phyloP scores from a whole-genome alignment of 2,113 vertebrate species.

The Shinisaurus crocodilurus region DNA sequence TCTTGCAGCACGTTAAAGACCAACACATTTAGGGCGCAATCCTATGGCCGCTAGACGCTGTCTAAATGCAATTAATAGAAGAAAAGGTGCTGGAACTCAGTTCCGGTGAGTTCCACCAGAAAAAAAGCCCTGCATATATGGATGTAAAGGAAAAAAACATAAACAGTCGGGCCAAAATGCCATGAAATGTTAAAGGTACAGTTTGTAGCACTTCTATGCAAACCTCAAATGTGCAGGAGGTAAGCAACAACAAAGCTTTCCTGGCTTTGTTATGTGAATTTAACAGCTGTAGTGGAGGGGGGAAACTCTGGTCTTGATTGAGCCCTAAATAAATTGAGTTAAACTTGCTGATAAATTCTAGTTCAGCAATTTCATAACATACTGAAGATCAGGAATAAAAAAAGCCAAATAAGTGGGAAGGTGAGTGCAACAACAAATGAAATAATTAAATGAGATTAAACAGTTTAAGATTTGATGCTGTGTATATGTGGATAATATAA shows the following conservation, averaged over 20 bases:
- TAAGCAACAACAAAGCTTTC: neutral
- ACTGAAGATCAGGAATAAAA: conserved; percentile 38
- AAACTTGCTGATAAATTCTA: neutral
- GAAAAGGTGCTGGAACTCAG: too few relatives aligned
- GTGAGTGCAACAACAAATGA: conserved; percentile 51
- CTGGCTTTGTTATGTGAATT: neutral
- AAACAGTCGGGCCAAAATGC: neutral
- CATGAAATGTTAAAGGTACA: neutral
- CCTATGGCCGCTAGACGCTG: too few relatives aligned
- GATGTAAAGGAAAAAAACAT: neutral
- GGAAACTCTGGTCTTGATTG: neutral
- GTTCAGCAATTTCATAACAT: neutral
- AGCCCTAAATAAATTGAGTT: neutral
- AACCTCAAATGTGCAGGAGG: neutral
- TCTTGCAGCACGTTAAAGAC: neutral
- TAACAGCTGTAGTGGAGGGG: neutral
- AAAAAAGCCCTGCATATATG: too few relatives aligned
- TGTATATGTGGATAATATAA: neutral
- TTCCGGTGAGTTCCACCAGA: too few relatives aligned
- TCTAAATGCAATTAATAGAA: too few relatives aligned
- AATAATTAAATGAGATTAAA: conserved; percentile 58
- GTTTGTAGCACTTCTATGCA: neutral
- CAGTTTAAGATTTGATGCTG: conserved; percentile 13
- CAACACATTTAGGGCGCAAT: neutral
- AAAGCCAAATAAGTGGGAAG: conserved; percentile 44